phyloP scores from a whole-genome alignment of 2,113 vertebrate genomes.

The Pimephales promelas region DNA sequence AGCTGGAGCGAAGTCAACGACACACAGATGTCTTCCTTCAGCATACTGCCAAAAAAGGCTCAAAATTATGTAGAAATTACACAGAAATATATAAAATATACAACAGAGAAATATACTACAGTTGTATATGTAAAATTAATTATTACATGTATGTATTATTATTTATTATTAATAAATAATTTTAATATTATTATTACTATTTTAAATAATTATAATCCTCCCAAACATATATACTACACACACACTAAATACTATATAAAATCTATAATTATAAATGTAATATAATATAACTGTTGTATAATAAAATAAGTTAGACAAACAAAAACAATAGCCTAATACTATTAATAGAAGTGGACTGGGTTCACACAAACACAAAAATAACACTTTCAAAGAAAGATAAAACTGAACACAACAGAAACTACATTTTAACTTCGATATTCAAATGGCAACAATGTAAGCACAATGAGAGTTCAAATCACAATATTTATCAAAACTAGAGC shows the following conservation, averaged over 20 bases:
- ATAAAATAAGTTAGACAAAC: not conserved
- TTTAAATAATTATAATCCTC: too few species aligned
- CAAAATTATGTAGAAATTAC: not conserved
- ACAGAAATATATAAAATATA: not conserved
- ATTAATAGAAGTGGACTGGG: not conserved
- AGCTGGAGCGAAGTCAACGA: slow-evolving; percentile 1
- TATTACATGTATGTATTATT: too few species aligned
- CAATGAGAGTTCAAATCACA: not conserved
- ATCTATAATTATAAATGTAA: too few species aligned
- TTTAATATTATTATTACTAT: too few species aligned
- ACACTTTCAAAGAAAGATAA: not conserved
- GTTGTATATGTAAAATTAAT: too few species aligned
- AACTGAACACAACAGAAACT: not conserved
- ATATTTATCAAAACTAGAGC: too few species aligned
- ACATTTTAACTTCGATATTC: not conserved
- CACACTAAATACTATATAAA: too few species aligned
- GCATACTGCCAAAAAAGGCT: not conserved
- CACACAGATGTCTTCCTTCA: slow-evolving; percentile 23
- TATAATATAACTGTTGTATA: not conserved
- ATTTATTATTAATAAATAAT: too few species aligned
- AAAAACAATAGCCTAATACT: too few species aligned
- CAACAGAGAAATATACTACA: not conserved
- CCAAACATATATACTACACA: too few species aligned
- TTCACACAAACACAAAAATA: not conserved
- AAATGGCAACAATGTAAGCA: not conserved